These are phyloP conservation scores for Lichenostomus cassidix DNA, from an alignment of 2,113 vertebrate genomes.

Conservation along the genomic window DNA sequence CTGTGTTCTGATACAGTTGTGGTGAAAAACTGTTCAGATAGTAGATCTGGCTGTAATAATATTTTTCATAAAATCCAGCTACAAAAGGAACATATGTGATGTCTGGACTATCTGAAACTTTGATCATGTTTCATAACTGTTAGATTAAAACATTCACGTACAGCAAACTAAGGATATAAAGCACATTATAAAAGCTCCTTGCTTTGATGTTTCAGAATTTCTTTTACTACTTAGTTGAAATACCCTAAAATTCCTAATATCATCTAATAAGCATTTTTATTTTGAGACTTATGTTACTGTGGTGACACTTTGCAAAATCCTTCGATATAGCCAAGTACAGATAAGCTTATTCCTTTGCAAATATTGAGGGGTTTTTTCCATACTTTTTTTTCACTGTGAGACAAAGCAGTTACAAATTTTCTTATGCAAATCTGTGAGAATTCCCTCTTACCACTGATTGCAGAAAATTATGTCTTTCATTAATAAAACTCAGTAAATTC, in stretches of 20 bases:
- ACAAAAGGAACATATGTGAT: not conserved
- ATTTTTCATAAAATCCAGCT: not conserved
- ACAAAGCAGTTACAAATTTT: not conserved
- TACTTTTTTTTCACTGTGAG: not conserved
- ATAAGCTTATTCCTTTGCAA: not conserved
- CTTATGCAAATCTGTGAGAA: conserved; percentile 2
- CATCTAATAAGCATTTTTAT: not conserved
- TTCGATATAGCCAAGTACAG: not conserved
- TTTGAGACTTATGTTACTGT: not conserved
- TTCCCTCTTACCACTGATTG: not conserved
- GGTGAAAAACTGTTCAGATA: not conserved
- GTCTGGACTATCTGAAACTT: not conserved
- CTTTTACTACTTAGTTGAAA: conserved; percentile 6
- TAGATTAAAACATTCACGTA: not conserved
- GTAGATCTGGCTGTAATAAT: not conserved
- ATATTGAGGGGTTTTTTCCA: not conserved
- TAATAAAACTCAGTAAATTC: conserved; percentile 24
- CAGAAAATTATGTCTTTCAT: conserved; percentile 10
- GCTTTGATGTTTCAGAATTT: conserved; percentile 24
- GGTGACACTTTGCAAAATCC: not conserved
- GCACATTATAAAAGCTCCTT: not conserved
- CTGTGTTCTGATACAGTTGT: not conserved
- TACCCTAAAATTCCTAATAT: not conserved
- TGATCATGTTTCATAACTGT: not conserved
- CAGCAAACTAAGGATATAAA: not conserved